Evolutionary conservation across 2,113 vertebrate species (phyloP).

Genomic region (Rhombomys opimus): DNA sequence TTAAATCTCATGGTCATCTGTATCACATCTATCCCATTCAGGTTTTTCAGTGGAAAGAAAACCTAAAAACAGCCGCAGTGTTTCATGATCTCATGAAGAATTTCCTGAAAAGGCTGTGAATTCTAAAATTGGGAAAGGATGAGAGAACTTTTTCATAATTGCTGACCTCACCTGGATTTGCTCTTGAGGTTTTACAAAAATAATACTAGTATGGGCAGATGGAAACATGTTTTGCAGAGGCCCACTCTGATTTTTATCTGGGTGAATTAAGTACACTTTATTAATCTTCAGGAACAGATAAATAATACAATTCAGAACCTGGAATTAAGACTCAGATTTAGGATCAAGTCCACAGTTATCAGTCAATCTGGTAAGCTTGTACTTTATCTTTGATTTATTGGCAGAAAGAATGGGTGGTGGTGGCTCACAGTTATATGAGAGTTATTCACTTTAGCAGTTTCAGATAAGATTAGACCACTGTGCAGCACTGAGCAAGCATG

Average conservation of each 20-base stretch:
- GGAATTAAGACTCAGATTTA: not conserved
- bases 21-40: not conserved
- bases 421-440: not conserved
- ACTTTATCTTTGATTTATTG: not conserved
- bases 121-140: not conserved
- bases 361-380: not conserved
- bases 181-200: not conserved
- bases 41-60: not conserved
- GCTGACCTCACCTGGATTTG: not conserved
- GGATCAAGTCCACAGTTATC: not conserved
- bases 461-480: not conserved
- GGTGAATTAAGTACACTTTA: too few species aligned
- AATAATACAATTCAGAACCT: not conserved
- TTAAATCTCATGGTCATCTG: not conserved
- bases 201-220: not conserved
- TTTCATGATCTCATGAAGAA: not conserved
- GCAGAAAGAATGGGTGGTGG: not conserved
- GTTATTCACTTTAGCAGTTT: not conserved
- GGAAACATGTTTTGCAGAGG: not conserved
- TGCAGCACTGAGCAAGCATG: not conserved
- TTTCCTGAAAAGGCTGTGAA: not conserved
- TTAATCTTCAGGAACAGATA: too few species aligned
- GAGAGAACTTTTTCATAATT: not conserved
- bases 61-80: not conserved
- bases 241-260: not conserved